Percentiles rank a stretch among this genome's conserved stretches.
Evolutionary conservation across 2,113 vertebrate species (phyloP).

Genomic region (Spermophilus dauricus): DNA sequence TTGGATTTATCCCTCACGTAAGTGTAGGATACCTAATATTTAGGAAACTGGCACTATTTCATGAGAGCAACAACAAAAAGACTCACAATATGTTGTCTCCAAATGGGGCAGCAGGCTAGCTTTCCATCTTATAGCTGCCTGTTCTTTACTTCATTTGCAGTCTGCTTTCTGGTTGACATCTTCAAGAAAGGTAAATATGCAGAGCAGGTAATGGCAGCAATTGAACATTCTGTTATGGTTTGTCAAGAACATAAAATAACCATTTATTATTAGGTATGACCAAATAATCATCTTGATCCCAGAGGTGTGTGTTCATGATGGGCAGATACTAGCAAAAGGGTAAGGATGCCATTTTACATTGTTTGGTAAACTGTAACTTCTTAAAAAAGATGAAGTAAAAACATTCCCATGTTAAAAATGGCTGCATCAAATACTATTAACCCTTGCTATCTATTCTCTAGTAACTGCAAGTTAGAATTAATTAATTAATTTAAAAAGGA

Average conservation of each 20-base stretch:
- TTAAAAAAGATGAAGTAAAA: constrained; percentile 35
- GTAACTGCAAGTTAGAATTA: constrained; percentile 43
- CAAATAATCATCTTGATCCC: constrained; percentile 35
- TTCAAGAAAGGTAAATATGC: constrained; percentile 66
- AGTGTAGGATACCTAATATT: constrained; percentile 57
- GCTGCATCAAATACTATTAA: constrained; percentile 60
- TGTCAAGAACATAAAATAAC: constrained; percentile 51
- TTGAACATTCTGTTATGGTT: constrained; percentile 25
- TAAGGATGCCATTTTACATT: constrained; percentile 27
- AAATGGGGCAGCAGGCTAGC: constrained; percentile 35
- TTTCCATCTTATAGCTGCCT: constrained; percentile 37
- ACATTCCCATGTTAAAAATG: constrained; percentile 50
- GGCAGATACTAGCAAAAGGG: constrained; percentile 30
- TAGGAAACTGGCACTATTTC: constrained; percentile 62
- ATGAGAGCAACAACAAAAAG: not conserved
- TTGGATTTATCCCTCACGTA: constrained; percentile 38
- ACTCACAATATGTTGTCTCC: constrained; percentile 11
- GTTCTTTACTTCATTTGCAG: constrained; percentile 37
- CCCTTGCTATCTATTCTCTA: constrained; percentile 14
- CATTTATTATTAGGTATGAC: constrained; percentile 28
- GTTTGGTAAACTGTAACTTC: constrained; percentile 1
- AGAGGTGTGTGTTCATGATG: constrained; percentile 1
- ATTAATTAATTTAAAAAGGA: constrained; percentile 60
- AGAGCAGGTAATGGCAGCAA: constrained; percentile 53
- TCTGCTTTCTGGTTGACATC: constrained; percentile 67